Evolutionary conservation across 2,797 vertebrate genomes (phyloP).

Genomic region (Siniperca scherzeri): DNA sequence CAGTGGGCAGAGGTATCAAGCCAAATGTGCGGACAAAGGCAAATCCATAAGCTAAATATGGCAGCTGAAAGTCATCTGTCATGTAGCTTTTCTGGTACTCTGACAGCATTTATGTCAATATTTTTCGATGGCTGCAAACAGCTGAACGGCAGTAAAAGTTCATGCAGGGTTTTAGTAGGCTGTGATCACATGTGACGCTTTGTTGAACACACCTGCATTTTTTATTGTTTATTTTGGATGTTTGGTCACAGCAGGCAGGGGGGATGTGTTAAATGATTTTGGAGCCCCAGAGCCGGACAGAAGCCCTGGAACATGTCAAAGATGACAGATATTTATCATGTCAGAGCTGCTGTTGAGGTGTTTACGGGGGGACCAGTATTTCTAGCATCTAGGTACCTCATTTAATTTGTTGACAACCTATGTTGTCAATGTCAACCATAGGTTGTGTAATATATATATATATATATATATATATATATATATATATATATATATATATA

Average conservation of each 20-base stretch:
- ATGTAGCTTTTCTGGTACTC: conserved; percentile 32
- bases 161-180: conserved; percentile 36
- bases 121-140: conserved; percentile 31
- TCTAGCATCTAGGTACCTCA: not conserved
- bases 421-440: not conserved
- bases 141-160: conserved; percentile 39
- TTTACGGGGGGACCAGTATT: not conserved
- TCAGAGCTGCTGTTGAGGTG: conserved; percentile 16
- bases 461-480: too few species aligned
- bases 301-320: conserved; percentile 37
- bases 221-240: conserved; percentile 58
- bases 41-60: conserved; percentile 34
- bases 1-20: conserved; percentile 29
- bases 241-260: conserved; percentile 38
- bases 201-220: conserved; percentile 65
- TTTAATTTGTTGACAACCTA: too few species aligned
- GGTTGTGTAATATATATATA: not conserved
- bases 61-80: conserved; percentile 63
- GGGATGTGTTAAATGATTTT: conserved; percentile 42
- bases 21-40: conserved; percentile 60
- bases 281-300: conserved; percentile 35
- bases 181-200: conserved; percentile 41
- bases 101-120: conserved; percentile 47
- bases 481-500: not conserved
- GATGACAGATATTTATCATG: conserved; percentile 34